Evolutionary conservation across 2,797 vertebrate genomes (phyloP).

Genomic region (Heliangelus exortis): DNA sequence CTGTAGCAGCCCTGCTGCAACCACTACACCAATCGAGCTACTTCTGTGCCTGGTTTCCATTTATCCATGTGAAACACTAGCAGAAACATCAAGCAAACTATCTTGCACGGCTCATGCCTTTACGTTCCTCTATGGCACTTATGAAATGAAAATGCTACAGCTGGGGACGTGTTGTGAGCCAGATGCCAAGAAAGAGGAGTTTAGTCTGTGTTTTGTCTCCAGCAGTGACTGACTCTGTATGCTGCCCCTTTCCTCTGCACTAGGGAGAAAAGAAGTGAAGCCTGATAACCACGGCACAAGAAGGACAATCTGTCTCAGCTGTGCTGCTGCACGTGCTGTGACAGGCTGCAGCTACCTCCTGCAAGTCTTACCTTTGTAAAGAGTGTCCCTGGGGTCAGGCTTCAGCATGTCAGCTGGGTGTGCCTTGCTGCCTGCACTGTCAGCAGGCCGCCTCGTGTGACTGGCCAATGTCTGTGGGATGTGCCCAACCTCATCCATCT

Average conservation of each 20-base stretch:
- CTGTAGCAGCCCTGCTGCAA: background rate
- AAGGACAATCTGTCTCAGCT: background rate
- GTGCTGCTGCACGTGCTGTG: background rate
- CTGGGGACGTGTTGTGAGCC: background rate
- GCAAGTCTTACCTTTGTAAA: constrained; percentile 82
- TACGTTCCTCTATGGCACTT: background rate
- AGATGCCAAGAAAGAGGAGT: background rate
- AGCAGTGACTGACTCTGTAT: background rate
- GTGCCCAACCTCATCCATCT: constrained; percentile 86
- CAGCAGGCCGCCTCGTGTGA: background rate
- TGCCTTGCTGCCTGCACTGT: background rate
- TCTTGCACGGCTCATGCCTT: background rate
- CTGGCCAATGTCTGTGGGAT: constrained; percentile 90
- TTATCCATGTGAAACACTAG: background rate
- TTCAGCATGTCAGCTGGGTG: constrained; percentile 86
- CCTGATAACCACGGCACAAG: accelerated
- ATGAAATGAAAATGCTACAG: background rate
- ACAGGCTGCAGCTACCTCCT: background rate
- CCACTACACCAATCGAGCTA: background rate
- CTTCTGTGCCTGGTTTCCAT: background rate
- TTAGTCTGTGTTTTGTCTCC: background rate
- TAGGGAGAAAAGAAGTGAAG: background rate
- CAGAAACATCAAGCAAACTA: background rate
- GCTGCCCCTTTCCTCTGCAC: background rate
- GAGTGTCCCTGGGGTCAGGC: constrained; percentile 86